Conservation (phyloP, 2,113 vertebrate genomes). For the Calidris pygmaea region DNA sequence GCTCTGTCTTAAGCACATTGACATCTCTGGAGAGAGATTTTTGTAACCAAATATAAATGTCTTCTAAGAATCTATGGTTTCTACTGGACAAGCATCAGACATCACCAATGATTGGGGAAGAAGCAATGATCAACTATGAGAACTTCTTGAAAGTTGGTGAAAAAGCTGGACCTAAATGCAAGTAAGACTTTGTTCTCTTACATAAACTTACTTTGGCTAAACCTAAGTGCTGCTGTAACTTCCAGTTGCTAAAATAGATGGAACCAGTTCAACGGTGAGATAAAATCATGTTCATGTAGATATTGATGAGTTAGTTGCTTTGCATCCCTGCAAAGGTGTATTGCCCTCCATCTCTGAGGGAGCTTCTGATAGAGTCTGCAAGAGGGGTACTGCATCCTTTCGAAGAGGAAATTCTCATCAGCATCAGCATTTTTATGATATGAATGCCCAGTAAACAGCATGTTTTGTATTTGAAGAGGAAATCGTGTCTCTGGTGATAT, state of each 20-base stretch:
- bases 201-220: background rate
- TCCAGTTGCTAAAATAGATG: background rate
- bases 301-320: background rate
- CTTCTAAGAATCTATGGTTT: constrained; percentile 92
- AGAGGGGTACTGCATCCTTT: background rate
- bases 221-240: background rate
- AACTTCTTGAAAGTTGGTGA: constrained; percentile 92
- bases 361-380: background rate
- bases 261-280: background rate
- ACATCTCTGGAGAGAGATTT: background rate
- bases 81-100: constrained; percentile 97
- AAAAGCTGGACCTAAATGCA: constrained; percentile 93
- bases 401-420: background rate
- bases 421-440: background rate
- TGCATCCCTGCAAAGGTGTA: background rate
- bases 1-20: background rate
- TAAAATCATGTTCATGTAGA: background rate
- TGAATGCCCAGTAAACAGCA: background rate
- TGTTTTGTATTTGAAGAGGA: background rate
- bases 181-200: constrained; percentile 72
- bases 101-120: constrained; percentile 89
- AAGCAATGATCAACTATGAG: constrained; percentile 98
- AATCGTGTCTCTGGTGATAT: background rate
- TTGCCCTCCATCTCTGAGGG: background rate
- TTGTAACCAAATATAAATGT: background rate